These are phyloP conservation scores for Acronicta psi DNA, from an alignment of 2,888 invertebrate genomes.

Conservation along the genomic window DNA sequence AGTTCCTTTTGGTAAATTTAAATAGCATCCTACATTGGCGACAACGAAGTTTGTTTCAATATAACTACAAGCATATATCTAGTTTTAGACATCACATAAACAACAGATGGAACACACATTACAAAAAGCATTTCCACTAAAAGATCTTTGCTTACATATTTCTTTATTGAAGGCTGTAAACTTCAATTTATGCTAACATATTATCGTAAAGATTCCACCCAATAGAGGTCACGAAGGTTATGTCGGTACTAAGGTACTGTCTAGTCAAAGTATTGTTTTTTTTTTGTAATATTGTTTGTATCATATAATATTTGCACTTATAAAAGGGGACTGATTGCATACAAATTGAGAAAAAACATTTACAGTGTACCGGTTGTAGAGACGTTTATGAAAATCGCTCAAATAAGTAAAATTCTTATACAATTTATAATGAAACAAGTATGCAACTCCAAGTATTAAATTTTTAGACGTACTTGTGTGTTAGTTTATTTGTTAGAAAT, in stretches of 20 bases:
- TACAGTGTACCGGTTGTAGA: constrained; percentile 35
- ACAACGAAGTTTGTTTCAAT: too few relatives aligned
- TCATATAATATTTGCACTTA: constrained; percentile 77
- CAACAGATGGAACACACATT: constrained; percentile 33
- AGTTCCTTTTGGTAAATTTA: too few relatives aligned
- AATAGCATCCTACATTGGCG: too few relatives aligned
- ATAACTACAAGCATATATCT: too few relatives aligned
- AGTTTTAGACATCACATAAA: constrained; percentile 13
- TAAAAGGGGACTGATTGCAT: constrained; percentile 69
- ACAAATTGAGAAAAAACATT: constrained; percentile 50
- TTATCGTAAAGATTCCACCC: constrained; percentile 74
- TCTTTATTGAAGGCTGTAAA: constrained; percentile 75
- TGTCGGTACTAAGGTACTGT: constrained; percentile 85
- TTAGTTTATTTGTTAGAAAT: constrained; percentile 45
- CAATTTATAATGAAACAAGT: constrained; percentile 36
- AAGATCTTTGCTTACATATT: constrained; percentile 63
- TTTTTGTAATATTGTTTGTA: constrained; percentile 82
- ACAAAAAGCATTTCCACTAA: constrained; percentile 61
- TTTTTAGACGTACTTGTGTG: constrained; percentile 51
- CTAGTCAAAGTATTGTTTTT: constrained; percentile 85
- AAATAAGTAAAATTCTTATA: constrained; percentile 31
- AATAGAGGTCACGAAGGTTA: constrained; percentile 74
- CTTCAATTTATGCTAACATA: constrained; percentile 65
- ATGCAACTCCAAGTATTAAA: constrained; percentile 53
- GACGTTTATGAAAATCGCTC: constrained; percentile 44